These are phyloP conservation scores for Dynastes hyllus DNA, from an alignment of 2,888 invertebrate species.

Conservation along the genomic window DNA sequence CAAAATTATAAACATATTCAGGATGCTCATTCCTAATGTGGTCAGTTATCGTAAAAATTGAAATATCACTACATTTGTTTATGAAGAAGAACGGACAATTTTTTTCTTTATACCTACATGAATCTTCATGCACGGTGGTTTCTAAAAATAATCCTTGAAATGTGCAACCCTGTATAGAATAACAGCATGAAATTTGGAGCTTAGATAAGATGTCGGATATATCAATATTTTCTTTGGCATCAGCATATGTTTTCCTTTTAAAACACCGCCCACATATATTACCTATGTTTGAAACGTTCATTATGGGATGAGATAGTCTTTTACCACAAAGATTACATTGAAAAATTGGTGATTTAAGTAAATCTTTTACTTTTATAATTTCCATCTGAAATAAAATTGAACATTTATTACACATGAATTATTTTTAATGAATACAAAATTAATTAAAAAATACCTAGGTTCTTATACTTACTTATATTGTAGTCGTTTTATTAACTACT, in stretches of 20 bases:
- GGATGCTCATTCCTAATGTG: constrained; percentile 31
- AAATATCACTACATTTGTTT: constrained; percentile 10
- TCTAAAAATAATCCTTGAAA: constrained; percentile 31
- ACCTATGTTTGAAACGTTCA: constrained; percentile 21
- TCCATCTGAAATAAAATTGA: constrained; percentile 34
- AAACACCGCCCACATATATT: constrained; percentile 35
- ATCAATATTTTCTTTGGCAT: constrained; percentile 30
- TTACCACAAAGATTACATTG: constrained; percentile 26
- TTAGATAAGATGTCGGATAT: constrained; percentile 27
- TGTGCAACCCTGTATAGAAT: constrained; percentile 25
- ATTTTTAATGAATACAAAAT: too few species aligned
- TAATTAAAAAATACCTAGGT: too few species aligned
- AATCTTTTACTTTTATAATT: constrained; percentile 19
- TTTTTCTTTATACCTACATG: constrained; percentile 29
- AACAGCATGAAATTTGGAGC: constrained; percentile 17
- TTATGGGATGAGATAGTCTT: constrained; percentile 31
- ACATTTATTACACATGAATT: too few species aligned
- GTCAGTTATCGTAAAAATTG: constrained; percentile 5
- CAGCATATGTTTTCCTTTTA: constrained; percentile 5
- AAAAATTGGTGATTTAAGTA: constrained; percentile 32
- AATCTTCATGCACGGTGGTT: constrained; percentile 19
- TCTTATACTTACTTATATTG: too few species aligned
- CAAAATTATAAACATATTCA: constrained; percentile 14
- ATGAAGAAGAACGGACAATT: constrained; percentile 21
- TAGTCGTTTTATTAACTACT: too few species aligned